Evolutionary conservation across 2,113 vertebrate genomes (phyloP).

Genomic region (Semnornis frantzii): DNA sequence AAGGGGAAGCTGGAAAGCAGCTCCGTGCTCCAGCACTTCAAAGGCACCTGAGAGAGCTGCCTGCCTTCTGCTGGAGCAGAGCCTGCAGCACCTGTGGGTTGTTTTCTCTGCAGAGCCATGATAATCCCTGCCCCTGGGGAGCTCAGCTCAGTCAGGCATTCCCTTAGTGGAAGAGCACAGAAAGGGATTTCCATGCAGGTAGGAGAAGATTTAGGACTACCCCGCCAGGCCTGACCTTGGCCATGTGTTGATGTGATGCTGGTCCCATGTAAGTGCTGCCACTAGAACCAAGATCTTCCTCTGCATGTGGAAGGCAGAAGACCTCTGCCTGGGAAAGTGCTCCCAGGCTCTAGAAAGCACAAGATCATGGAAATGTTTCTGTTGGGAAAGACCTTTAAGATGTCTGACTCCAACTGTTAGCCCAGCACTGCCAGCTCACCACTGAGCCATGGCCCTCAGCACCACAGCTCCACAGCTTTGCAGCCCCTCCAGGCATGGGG

Average conservation of each 20-base stretch:
- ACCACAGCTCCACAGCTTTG: too few relatives aligned
- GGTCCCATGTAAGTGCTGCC: not conserved
- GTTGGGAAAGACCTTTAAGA: too few relatives aligned
- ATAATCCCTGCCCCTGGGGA: not conserved
- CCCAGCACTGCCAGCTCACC: too few relatives aligned
- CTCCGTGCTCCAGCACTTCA: not conserved
- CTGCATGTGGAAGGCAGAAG: not conserved
- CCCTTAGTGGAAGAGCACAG: not conserved
- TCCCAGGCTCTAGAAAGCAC: not conserved
- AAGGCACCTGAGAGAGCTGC: accelerated
- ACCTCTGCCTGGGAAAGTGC: not conserved
- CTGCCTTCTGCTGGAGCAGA: not conserved
- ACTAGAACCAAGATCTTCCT: not conserved
- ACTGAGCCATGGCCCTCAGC: too few relatives aligned
- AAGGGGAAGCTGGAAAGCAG: not conserved
- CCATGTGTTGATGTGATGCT: not conserved
- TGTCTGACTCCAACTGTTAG: too few relatives aligned
- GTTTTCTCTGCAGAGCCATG: not conserved
- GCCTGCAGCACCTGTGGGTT: not conserved
- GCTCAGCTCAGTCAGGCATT: not conserved
- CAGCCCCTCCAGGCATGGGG: too few relatives aligned
- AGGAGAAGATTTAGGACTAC: not conserved
- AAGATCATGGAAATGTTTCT: too few relatives aligned
- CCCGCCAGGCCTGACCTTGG: not conserved
- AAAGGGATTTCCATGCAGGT: not conserved